These are phyloP conservation scores for Cerceris rybyensis DNA, from an alignment of 2,888 invertebrate species.

Conservation along the genomic window DNA sequence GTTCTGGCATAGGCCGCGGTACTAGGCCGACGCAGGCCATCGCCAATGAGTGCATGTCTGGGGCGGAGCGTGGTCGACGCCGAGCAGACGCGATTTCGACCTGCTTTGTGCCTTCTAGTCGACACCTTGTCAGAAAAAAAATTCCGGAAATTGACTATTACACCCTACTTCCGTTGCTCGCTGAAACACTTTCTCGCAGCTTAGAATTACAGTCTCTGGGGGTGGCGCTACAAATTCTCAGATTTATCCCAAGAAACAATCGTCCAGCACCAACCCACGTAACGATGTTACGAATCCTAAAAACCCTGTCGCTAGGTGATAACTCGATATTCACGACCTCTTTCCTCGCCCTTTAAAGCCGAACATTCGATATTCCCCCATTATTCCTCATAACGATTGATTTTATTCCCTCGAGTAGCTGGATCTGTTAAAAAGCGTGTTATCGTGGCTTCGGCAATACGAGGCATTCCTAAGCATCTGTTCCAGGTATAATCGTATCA, in stretches of 20 bases:
- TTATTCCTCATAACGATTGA: not conserved
- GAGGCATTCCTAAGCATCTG: not conserved
- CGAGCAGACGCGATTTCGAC: slow-evolving; percentile 71
- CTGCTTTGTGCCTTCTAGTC: slow-evolving; percentile 53
- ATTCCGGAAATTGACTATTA: slow-evolving; percentile 43
- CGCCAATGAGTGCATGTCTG: slow-evolving; percentile 80
- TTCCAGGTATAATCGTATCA: slow-evolving; percentile 6
- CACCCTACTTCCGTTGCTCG: slow-evolving; percentile 25
- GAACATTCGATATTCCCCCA: not conserved
- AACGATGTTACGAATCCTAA: too few relatives aligned
- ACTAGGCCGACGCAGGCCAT: slow-evolving; percentile 79
- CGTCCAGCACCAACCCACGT: too few relatives aligned
- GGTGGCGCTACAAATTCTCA: too few relatives aligned
- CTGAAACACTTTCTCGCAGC: too few relatives aligned
- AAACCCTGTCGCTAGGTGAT: not conserved
- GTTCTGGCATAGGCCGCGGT: slow-evolving; percentile 78
- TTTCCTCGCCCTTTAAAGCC: not conserved
- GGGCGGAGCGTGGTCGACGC: slow-evolving; percentile 77
- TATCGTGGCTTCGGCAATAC: not conserved
- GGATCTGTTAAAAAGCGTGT: not conserved
- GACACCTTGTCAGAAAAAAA: slow-evolving; percentile 25
- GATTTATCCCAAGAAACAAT: too few relatives aligned
- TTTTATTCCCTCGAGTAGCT: not conserved
- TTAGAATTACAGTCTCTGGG: too few relatives aligned
- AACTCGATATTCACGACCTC: not conserved